phyloP scores from a whole-genome alignment of 2,888 invertebrate genomes.

The Stenolophus ochropezus region DNA sequence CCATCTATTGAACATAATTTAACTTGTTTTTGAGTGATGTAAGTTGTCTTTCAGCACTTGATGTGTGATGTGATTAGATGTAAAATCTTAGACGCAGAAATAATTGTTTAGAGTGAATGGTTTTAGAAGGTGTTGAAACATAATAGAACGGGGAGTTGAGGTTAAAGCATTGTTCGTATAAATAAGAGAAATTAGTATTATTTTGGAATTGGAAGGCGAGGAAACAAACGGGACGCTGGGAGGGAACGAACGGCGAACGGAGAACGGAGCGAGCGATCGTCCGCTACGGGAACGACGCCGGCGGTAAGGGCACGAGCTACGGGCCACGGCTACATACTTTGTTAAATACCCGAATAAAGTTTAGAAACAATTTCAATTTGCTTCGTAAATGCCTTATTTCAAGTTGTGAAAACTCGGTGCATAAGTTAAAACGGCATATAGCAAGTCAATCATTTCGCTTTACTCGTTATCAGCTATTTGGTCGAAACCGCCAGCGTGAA shows the following conservation, averaged over 20 bases:
- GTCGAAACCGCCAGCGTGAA: conserved; percentile 69
- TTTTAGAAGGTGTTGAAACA: too few relatives aligned
- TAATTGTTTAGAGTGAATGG: too few relatives aligned
- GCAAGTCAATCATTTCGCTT: conserved; percentile 71
- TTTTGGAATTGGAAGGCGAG: neutral
- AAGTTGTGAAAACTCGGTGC: conserved; percentile 59
- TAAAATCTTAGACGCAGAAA: too few relatives aligned
- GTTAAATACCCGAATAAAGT: conserved; percentile 67
- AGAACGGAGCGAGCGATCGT: conserved; percentile 15
- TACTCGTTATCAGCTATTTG: conserved; percentile 62
- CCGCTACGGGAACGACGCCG: neutral
- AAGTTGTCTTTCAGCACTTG: too few relatives aligned
- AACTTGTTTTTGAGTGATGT: too few relatives aligned
- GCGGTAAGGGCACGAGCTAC: conserved; percentile 26
- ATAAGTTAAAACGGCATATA: conserved; percentile 61
- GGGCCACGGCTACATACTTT: conserved; percentile 65
- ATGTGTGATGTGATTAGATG: too few relatives aligned
- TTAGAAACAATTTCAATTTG: conserved; percentile 69
- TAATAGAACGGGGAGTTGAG: neutral
- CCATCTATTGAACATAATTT: too few relatives aligned
- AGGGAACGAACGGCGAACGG: neutral
- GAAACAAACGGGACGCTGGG: neutral
- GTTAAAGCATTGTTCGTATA: neutral
- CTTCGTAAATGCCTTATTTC: conserved; percentile 60
- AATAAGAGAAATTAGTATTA: neutral